These are phyloP conservation scores for Ornithoptera alexandrae DNA, from an alignment of 2,888 invertebrate species.

Conservation along the genomic window DNA sequence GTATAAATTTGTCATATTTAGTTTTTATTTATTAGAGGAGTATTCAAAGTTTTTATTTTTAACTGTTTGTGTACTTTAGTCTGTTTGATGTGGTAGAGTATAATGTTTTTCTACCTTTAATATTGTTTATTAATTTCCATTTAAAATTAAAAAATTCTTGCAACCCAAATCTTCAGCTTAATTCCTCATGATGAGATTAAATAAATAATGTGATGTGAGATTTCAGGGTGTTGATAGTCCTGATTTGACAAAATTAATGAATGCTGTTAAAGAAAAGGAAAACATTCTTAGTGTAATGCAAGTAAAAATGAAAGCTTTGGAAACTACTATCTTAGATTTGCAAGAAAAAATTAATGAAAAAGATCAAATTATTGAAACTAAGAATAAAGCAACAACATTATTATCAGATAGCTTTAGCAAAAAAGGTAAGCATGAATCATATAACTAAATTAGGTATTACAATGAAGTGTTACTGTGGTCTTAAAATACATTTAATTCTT, in stretches of 20 bases:
- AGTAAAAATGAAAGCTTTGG: conserved; percentile 81
- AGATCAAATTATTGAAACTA: conserved; percentile 89
- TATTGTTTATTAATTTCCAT: too few relatives aligned
- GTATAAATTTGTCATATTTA: too few relatives aligned
- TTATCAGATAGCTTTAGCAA: conserved; percentile 87
- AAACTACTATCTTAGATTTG: conserved; percentile 87
- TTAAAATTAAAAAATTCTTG: too few relatives aligned
- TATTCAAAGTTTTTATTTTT: too few relatives aligned
- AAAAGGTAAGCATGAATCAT: conserved; percentile 65
- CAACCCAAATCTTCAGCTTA: too few relatives aligned
- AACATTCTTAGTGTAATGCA: conserved; percentile 66
- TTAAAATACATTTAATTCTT: too few relatives aligned
- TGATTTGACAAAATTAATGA: conserved; percentile 77
- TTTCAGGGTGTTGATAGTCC: conserved; percentile 62
- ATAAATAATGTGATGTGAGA: not conserved
- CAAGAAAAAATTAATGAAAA: conserved; percentile 91
- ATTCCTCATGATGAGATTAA: not conserved
- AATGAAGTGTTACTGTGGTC: not conserved
- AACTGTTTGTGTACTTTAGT: too few relatives aligned
- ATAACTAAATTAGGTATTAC: not conserved
- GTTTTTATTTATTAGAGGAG: too few relatives aligned
- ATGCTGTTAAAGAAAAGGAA: conserved; percentile 81
- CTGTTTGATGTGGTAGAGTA: too few relatives aligned
- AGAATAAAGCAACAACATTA: conserved; percentile 88
- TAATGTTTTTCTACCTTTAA: too few relatives aligned